Base-by-base conservation (phyloP, 2,113 vertebrate genomes). In the Aldabrachelys gigantea region DNA sequence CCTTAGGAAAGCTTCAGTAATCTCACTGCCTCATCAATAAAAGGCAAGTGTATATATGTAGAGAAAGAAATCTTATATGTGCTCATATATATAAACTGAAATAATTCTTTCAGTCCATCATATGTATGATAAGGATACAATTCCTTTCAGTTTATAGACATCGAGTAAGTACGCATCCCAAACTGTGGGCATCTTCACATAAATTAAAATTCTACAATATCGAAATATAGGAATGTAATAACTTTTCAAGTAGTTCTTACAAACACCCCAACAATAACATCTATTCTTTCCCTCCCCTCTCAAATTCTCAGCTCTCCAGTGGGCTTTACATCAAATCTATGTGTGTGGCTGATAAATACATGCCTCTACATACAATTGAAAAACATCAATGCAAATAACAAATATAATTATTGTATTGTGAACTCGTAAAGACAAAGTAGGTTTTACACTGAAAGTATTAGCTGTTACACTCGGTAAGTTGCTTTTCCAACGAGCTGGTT, bases 401-500 rank as follows among this genome's bases (percentile, higher is more conserved):
- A 72, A 21, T 5, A 14, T 44, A 90, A 21, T 44, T 65, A 56
- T 29, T 62, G 38, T 22, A 24, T 25, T 44, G 7, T 62, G 9
- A 81, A 56, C 86, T 90, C 10, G 9, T 72, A 87, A 85, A 90
- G 25, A 44, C 52, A 14, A 85, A 56, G n/a, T 52, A 27, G 44
- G 19, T 50, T 94, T 93, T 88, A 5, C 12, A 65, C 17, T 7
- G 25, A 22, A 84, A 78, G 13, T 49, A 54, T 85, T 80, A 92
- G 54, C 81, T 69, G 1, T 91, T 93, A 94, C 79, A 12, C 22
- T 96, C 87, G 81, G 1, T 85, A 85, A 87, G 76, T 10, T 25
- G 59, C 31, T 95, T 11, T 95, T 92, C 78, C 83, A 50, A 92
- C 90, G 91, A 91, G 22, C 89, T 85, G 92, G 2, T 85, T 90